These are phyloP conservation scores for Apteryx mantelli DNA, from an alignment of 2,113 vertebrate genomes.

Conservation along the genomic window DNA sequence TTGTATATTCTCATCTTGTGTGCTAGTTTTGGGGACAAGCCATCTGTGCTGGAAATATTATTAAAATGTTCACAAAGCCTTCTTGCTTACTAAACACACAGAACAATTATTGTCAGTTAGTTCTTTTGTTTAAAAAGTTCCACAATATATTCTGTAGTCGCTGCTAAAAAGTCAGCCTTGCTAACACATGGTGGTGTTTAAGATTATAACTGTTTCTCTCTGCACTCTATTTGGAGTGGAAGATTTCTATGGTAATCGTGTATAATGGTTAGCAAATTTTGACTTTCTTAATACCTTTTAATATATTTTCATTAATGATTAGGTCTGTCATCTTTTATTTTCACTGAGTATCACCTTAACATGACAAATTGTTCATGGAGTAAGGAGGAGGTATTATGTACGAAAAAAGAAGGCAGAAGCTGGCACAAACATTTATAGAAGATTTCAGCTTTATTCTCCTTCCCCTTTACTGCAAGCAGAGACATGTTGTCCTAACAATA, in stretches of 20 bases:
- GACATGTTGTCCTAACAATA: background rate
- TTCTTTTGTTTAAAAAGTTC: background rate
- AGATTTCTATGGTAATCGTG: background rate
- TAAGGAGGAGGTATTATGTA: background rate
- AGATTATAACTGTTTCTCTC: background rate
- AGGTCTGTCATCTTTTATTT: background rate
- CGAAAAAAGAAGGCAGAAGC: background rate
- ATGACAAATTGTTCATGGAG: background rate
- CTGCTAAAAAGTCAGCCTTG: background rate
- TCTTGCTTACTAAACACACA: background rate
- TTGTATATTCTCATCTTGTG: background rate
- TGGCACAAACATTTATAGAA: background rate
- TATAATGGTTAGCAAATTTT: background rate
- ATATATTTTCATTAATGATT: background rate
- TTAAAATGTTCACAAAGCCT: background rate
- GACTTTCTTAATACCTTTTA: background rate
- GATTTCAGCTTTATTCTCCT: background rate
- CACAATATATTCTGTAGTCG: background rate
- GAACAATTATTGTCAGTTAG: background rate
- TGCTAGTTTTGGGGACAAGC: background rate
- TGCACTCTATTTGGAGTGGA: background rate
- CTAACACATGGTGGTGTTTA: rapidly evolving
- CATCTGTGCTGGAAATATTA: background rate
- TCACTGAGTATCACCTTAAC: background rate
- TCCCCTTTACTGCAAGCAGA: background rate